Evolutionary conservation across 2,113 vertebrate genomes (phyloP).

Genomic region (Aleadryas rufinucha): DNA sequence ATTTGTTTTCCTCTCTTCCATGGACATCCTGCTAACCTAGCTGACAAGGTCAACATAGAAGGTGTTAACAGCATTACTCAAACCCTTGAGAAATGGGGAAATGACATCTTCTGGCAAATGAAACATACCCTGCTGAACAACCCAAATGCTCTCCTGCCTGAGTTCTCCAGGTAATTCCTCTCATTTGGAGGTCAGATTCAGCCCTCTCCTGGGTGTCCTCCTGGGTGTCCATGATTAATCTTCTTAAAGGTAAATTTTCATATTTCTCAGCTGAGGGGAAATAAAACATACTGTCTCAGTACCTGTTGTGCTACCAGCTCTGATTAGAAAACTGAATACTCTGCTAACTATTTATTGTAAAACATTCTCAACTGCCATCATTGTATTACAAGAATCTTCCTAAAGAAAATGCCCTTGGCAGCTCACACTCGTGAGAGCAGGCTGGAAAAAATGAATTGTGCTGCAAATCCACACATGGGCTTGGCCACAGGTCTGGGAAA

Average conservation of each 20-base stretch:
- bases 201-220: not conserved
- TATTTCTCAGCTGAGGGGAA: not conserved
- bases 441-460: not conserved
- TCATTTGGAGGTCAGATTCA: not conserved
- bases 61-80: conserved; percentile 65
- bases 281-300: not conserved
- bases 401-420: not conserved
- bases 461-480: not conserved
- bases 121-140: conserved; percentile 64
- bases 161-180: conserved; percentile 68
- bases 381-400: not conserved
- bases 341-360: not conserved
- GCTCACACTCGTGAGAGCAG: not conserved
- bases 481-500: not conserved
- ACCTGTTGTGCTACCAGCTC: not conserved
- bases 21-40: conserved; percentile 17
- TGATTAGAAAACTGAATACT: not conserved
- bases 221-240: not conserved
- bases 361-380: not conserved
- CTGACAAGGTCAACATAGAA: conserved; percentile 65
- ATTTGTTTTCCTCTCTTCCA: not conserved
- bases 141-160: conserved; percentile 53
- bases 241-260: not conserved
- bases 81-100: conserved; percentile 71
- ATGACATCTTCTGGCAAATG: conserved; percentile 69